These are phyloP conservation scores for Alentia gelatinosa DNA, from an alignment of 2,888 invertebrate species.

Conservation along the genomic window DNA sequence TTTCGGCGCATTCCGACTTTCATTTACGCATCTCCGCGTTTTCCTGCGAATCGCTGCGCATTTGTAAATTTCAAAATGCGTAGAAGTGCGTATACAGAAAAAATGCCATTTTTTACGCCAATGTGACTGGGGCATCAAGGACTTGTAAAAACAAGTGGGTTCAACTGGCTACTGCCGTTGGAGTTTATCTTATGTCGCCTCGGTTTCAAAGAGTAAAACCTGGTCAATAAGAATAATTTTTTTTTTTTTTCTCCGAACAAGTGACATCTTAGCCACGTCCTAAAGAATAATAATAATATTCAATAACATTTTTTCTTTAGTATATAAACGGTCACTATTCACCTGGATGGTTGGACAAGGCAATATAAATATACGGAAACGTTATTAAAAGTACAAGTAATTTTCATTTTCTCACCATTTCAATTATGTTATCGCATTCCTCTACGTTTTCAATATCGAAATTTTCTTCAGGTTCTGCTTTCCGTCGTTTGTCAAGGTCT, in stretches of 20 bases:
- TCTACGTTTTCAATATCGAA: conserved; percentile 16
- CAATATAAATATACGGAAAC: neutral
- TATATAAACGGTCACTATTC: neutral
- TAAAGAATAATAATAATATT: too few species aligned
- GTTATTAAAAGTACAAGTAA: neutral
- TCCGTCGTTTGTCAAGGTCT: neutral
- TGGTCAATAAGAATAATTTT: neutral
- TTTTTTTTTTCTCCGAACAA: neutral
- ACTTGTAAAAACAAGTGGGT: too few species aligned
- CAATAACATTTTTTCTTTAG: neutral
- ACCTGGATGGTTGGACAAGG: neutral
- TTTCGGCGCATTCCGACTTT: too few species aligned
- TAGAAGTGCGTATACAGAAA: too few species aligned
- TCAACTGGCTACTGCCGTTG: too few species aligned
- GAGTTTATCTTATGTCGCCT: too few species aligned
- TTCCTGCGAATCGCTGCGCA: too few species aligned
- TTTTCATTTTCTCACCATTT: conserved; percentile 13
- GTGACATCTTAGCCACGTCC: neutral
- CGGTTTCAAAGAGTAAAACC: too few species aligned
- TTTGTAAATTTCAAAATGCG: too few species aligned
- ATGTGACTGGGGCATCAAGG: too few species aligned
- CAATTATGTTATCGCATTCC: neutral
- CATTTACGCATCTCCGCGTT: too few species aligned
- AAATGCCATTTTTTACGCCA: too few species aligned
- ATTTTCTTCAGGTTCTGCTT: neutral